phyloP scores from a whole-genome alignment of 92 coral and sea anemone species.

The Nematostella vectensis region DNA sequence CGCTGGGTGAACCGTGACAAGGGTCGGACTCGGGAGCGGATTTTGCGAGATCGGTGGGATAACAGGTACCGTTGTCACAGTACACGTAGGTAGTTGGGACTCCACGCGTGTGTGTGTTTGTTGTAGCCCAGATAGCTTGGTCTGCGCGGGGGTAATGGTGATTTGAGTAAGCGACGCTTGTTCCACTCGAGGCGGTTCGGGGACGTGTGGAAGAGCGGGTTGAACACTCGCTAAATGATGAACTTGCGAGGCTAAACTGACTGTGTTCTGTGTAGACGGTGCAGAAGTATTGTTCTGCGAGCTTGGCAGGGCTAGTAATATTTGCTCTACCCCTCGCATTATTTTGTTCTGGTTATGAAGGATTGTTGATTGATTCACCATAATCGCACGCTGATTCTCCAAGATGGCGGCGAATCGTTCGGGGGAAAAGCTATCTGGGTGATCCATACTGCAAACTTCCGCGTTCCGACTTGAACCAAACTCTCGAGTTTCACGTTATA shows the following conservation, averaged over 20 bases:
- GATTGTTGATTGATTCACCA: conserved; percentile 89
- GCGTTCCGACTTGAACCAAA: conserved; percentile 13
- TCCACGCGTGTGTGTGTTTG: conserved; percentile 20
- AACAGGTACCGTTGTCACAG: conserved; percentile 9
- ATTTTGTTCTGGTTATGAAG: conserved; percentile 88
- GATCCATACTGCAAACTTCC: conserved; percentile 80
- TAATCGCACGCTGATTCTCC: conserved; percentile 95
- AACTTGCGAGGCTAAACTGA: background rate
- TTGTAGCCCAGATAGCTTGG: conserved; percentile 4
- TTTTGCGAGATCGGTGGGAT: conserved; percentile 28
- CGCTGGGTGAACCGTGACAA: conserved; percentile 33
- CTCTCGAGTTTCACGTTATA: background rate
- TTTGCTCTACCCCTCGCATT: conserved; percentile 74
- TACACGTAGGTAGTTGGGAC: conserved; percentile 12
- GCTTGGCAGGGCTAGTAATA: conserved; percentile 53
- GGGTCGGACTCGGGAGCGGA: conserved; percentile 15
- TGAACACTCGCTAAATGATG: no score
- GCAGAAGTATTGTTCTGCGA: conserved; percentile 34
- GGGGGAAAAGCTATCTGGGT: conserved; percentile 56
- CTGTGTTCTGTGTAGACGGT: conserved; percentile 9
- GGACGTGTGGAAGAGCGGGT: conserved; percentile 37
- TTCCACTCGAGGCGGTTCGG: conserved; percentile 67
- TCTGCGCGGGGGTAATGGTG: conserved; percentile 30
- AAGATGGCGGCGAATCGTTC: conserved; percentile 96
- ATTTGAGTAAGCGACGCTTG: conserved; percentile 30